Evolutionary conservation across 2,113 vertebrate genomes (phyloP).

Genomic region (Antechinus stuartii): DNA sequence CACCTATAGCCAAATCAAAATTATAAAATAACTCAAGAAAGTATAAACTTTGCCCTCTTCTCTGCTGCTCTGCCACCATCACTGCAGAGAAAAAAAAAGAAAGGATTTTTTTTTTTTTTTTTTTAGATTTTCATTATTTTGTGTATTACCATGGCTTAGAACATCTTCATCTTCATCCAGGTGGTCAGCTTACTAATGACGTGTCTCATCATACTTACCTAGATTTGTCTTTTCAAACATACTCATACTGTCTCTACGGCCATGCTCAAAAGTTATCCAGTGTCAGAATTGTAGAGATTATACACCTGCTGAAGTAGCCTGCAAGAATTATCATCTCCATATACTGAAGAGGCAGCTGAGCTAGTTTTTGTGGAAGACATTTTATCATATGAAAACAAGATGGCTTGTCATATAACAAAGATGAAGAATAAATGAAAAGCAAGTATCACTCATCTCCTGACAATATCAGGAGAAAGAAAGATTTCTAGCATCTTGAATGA

Average conservation of each 20-base stretch:
- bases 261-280: background rate
- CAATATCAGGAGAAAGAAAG: background rate
- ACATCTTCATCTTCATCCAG: background rate
- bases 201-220: background rate
- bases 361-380: background rate
- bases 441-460: background rate
- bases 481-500: background rate
- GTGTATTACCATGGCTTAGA: background rate
- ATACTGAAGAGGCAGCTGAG: background rate
- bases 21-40: background rate
- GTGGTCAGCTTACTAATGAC: background rate
- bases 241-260: background rate
- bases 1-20: background rate
- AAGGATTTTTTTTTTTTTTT: background rate
- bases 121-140: background rate
- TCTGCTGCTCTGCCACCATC: background rate
- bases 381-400: background rate
- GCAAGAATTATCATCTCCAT: background rate
- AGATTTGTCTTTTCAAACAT: background rate
- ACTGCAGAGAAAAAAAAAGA: background rate
- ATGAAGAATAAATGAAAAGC: background rate
- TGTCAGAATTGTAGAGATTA: background rate
- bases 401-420: background rate
- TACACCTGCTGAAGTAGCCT: background rate
- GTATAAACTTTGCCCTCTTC: background rate